Base-by-base conservation (phyloP, 2,113 vertebrate species). In the Otis tarda region DNA sequence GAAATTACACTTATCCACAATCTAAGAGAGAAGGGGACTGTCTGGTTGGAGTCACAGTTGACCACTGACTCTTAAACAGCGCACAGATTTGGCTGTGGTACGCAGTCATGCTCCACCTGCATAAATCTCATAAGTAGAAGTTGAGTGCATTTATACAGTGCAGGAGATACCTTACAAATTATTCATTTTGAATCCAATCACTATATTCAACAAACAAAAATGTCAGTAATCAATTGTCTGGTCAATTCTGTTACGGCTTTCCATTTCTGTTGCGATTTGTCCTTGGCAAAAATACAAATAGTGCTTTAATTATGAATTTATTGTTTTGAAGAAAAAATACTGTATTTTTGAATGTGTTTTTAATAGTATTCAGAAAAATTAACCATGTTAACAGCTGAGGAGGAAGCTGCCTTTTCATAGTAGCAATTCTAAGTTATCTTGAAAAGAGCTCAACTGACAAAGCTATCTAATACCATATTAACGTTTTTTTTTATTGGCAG, bases 31-130 rank as follows among this genome's bases (percentile, higher is more conserved):
- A 94, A 94, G 30, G 45, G 20, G 49, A 53, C 39, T 77, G 39
- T 78, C 65, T 96, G 31, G 21, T 93, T 94, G 64, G 61, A 93
- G 94, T 65, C 47, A 92, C 59, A 79, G 28, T 52, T 94, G 83
- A 89, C 95, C 67, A 9, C 79, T 95, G 73, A 37, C 67, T 86
- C 39, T 77, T 61, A 65, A 65, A 59, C 0, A 1, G 23, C 9
- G 27, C 39, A 71, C n/a, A 68, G 47, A 47, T 80, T 93, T 77
- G 74, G 21, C 85, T 92, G 53, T 73, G 31, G 13, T 64, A 10
- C 39, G 14, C 27, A 35, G 18, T 64, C 23, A 3, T 12, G 3
- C 10, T 87, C 43, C 21, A 65, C 57, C 15, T 92, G 39, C 78
- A 20, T 69, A 70, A 65, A n/a, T 50, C 43, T 73, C 47, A 21